phyloP scores from a whole-genome alignment of 2,113 vertebrate species.

The Glaucidium brasilianum region DNA sequence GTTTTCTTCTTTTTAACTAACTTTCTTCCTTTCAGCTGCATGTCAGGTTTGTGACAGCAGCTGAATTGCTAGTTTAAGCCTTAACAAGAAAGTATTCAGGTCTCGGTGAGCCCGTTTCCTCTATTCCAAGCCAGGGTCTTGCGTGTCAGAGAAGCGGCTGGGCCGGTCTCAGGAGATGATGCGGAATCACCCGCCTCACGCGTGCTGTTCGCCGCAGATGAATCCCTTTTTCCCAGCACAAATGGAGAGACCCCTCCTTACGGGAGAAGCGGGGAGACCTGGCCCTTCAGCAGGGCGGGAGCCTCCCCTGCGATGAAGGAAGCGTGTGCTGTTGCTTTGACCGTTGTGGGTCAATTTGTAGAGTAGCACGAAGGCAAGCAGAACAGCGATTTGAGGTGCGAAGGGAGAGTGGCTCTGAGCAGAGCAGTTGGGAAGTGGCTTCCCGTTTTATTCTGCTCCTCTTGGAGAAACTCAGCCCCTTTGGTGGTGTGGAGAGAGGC shows the following conservation, averaged over 20 bases:
- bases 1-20: background rate
- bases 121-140: background rate
- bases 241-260: background rate
- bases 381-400: rapidly evolving
- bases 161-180: background rate
- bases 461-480: rapidly evolving
- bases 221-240: background rate
- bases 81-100: background rate
- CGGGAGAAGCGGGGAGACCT: background rate
- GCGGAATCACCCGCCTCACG: rapidly evolving
- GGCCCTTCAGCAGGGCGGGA: background rate
- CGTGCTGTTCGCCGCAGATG: background rate
- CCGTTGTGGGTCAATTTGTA: background rate
- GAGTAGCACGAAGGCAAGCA: background rate
- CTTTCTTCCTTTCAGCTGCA: background rate
- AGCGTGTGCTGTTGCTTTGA: background rate
- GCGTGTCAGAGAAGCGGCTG: rapidly evolving
- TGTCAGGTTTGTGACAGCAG: conserved; percentile 16
- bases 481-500: background rate
- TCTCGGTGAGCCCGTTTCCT: background rate
- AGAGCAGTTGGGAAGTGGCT: background rate
- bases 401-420: background rate
- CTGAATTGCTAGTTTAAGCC: conserved; percentile 18
- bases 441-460: background rate
- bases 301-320: background rate